Conservation (phyloP, 2,888 invertebrate genomes). For the Antheraea yamamai region DNA sequence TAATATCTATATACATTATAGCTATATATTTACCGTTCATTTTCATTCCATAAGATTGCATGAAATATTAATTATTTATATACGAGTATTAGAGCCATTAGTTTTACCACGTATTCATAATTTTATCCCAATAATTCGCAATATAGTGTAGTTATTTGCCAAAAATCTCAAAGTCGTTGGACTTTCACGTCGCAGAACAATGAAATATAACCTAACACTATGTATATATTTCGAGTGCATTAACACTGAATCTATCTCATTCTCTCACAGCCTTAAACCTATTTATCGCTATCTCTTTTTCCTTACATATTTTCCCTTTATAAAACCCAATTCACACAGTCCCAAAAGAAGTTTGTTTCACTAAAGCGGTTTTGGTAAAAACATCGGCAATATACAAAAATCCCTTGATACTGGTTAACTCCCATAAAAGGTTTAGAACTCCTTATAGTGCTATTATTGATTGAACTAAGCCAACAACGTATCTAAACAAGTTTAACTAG, state of each 20-base stretch:
- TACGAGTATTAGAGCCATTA: conserved; percentile 32
- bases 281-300: too few relatives aligned
- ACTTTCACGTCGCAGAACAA: neutral
- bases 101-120: conserved; percentile 23
- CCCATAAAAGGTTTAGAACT: neutral
- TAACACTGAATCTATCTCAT: too few relatives aligned
- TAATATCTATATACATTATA: too few relatives aligned
- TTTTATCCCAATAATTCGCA: neutral
- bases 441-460: neutral
- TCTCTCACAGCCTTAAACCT: too few relatives aligned
- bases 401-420: neutral
- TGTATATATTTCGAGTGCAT: too few relatives aligned
- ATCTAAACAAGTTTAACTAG: conserved; percentile 1
- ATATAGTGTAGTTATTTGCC: neutral
- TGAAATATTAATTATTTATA: conserved; percentile 9
- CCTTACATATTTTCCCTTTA: too few relatives aligned
- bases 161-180: neutral
- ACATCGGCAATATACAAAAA: neutral
- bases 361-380: too few relatives aligned
- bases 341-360: too few relatives aligned
- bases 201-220: conserved; percentile 7
- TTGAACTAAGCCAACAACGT: neutral
- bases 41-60: conserved; percentile 7
- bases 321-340: too few relatives aligned
- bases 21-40: too few relatives aligned